Base-by-base conservation (phyloP, 2,888 invertebrate genomes). In the Dermolepida albohirtum region DNA sequence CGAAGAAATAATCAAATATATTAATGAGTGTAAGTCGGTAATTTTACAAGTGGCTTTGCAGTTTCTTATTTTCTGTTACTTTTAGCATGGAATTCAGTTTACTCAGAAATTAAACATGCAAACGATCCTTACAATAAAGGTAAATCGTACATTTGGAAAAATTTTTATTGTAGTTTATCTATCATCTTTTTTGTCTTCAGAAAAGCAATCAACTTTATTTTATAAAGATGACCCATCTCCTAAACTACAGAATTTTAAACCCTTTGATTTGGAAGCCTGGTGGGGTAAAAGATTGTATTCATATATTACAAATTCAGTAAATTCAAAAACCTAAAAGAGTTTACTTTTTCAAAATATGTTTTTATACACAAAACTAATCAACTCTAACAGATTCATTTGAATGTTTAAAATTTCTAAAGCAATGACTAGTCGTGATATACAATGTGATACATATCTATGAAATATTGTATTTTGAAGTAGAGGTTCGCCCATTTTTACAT, bases 221-320 rank as follows among this genome's bases (percentile, higher is more conserved):
- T 93, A 92, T 82, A 90, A 92, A 74, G 92, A 92, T 76, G 90
- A 89, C 67, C 91, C 92, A 8, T 91, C 90, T 79, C 86, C 89
- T 41, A 85, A 86, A 27, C 85, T 93, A 59, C 88, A 88, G 76
- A 93, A 94, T 83, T 96, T 95, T 82, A 92, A 94, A 78, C 93
- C 95, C 16, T 95, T 95, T 79, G 95, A 96, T 85, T 86, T 96
- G 78, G 95, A 95, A 81, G 90, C 92, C 41, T 95, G 94, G 92
- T 95, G 95, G 94, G 94, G 94, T 71, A 92, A 93, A 80, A 87
- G 95, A 72, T 85, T 93, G 71, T 93, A 92, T 85, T 92, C 93
- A 78, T 93, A 92, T 82, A 92, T 94, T 81, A 94, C 94, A 67
- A 93, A 91, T 82, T 93, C 93, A 70, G 76, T 76, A 29, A 79